Percentiles rank a stretch among this genome's conserved stretches.
Evolutionary conservation across 2,797 vertebrate genomes (phyloP).

Genomic region (Urophycis tenuis): DNA sequence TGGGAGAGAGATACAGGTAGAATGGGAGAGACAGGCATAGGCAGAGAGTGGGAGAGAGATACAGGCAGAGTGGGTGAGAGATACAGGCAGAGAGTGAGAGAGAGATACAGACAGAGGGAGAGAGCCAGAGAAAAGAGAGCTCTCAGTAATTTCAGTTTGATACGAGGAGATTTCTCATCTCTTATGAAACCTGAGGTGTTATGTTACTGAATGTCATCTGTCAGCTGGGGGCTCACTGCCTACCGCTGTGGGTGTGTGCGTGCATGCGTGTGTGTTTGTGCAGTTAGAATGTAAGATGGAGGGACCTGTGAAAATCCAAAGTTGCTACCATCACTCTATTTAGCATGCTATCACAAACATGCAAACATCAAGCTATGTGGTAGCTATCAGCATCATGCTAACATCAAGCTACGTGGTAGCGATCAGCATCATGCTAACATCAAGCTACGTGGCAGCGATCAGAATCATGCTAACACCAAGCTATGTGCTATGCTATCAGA

Average conservation of each 20-base stretch:
- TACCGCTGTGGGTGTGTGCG: neutral
- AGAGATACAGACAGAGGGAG: neutral
- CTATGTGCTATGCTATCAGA: neutral
- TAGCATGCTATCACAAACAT: too few relatives aligned
- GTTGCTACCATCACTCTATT: neutral
- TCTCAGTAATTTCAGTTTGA: neutral
- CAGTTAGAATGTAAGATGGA: neutral
- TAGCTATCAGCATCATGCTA: too few relatives aligned
- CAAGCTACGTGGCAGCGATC: too few relatives aligned
- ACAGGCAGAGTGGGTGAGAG: neutral
- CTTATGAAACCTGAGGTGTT: neutral
- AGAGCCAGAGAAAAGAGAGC: neutral
- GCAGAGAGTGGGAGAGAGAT: neutral
- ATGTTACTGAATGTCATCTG: neutral
- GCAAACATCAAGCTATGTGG: too few relatives aligned
- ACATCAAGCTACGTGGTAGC: too few relatives aligned
- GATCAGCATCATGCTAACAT: too few relatives aligned
- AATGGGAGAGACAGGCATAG: neutral
- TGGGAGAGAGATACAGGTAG: neutral
- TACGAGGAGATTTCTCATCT: neutral
- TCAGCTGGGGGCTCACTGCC: too few relatives aligned
- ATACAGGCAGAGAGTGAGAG: neutral
- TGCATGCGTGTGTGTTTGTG: neutral
- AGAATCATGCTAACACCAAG: too few relatives aligned
- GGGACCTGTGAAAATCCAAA: neutral